Base-by-base conservation (phyloP, 2,113 vertebrate species). In the Neodon shergylaensis region DNA sequence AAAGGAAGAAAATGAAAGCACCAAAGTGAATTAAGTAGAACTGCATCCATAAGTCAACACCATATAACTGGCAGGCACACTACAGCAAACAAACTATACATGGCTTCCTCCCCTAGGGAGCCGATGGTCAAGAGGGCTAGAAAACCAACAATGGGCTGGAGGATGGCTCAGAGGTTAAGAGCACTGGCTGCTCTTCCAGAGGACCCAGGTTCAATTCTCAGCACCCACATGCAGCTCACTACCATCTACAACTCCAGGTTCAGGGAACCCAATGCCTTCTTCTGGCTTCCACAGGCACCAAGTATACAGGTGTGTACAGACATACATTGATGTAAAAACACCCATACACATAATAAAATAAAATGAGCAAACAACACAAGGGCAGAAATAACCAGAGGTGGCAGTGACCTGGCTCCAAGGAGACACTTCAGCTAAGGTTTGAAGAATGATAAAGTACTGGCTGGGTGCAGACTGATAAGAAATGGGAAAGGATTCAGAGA, bases 1-100 rank as follows among this genome's bases (percentile, higher is more conserved):
- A 96, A 88, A 24, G 42, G 73, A 94, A 97, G 79, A 88, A 82
- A 96, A 26, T 12, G 83, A 47, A 94, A 44, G 42, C 49, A 49
- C 94, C 87, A 97, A 33, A 52, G n/a, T 17, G 24, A 82, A 12
- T 77, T 16, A 9, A 77, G 4, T 12, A 22, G 42, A 77, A 39
- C 36, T 39, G 36, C 47, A 10, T 28, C 12, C 49, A 10, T 4
- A 28, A 68, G 7, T 42, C 42, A 61, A 22, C 19, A 9, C 21
- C 9, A 14, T 14, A 2, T n/a, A 19, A 91, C 12, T 89, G 84
- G 58, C 1, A 31, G 39, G 58, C 58, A 17, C 3, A 11, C 12
- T 42, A 21, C 58, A 76, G 28, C n/a, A 54, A 39, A 58, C 49
- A 76, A 73, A 77, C 79, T 24, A 68, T 24, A 61, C 5, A 13